Percentiles rank a stretch among this genome's conserved stretches.
Evolutionary conservation across 2,888 invertebrate genomes (phyloP).

Genomic region (Epinotia ramella): DNA sequence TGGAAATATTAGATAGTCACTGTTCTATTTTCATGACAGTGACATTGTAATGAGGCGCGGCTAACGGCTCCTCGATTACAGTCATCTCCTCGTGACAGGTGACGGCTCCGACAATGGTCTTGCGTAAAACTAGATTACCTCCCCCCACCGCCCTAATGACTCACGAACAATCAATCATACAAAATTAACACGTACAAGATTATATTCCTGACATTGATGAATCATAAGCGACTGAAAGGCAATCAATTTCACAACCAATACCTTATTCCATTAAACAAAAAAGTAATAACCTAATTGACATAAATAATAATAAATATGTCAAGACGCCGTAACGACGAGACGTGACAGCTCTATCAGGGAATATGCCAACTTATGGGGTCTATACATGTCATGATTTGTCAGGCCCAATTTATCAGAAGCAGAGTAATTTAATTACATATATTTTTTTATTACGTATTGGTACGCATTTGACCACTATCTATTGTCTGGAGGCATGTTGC

Average conservation of each 20-base stretch:
- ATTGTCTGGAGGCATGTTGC: no score
- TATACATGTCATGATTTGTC: no score
- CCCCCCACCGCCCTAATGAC: slow-evolving; percentile 72
- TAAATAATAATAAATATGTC: slow-evolving; percentile 86
- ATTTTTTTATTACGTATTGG: no score
- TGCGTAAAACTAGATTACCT: slow-evolving; percentile 81
- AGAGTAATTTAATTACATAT: no score
- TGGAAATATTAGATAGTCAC: background rate
- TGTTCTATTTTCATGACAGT: slow-evolving; percentile 20
- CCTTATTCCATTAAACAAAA: slow-evolving; percentile 85
- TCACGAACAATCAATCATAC: slow-evolving; percentile 81
- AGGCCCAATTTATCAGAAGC: no score
- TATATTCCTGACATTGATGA: slow-evolving; percentile 83
- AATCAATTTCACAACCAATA: slow-evolving; percentile 84
- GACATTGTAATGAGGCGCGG: slow-evolving; percentile 7
- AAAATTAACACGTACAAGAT: slow-evolving; percentile 83
- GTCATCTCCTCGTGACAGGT: slow-evolving; percentile 34
- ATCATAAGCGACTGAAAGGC: slow-evolving; percentile 83
- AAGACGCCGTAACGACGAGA: slow-evolving; percentile 83
- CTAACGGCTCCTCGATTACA: slow-evolving; percentile 26
- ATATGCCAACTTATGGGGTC: no score
- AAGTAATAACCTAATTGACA: slow-evolving; percentile 85
- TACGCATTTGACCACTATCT: no score
- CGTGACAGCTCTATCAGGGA: slow-evolving; percentile 83
- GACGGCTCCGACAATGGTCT: slow-evolving; percentile 65